A percentile compares a stretch with the other conserved stretches of the same genome.
These are phyloP conservation scores for Phymastichus coffea DNA, from an alignment of 1,140 invertebrate species.

Conservation along the genomic window DNA sequence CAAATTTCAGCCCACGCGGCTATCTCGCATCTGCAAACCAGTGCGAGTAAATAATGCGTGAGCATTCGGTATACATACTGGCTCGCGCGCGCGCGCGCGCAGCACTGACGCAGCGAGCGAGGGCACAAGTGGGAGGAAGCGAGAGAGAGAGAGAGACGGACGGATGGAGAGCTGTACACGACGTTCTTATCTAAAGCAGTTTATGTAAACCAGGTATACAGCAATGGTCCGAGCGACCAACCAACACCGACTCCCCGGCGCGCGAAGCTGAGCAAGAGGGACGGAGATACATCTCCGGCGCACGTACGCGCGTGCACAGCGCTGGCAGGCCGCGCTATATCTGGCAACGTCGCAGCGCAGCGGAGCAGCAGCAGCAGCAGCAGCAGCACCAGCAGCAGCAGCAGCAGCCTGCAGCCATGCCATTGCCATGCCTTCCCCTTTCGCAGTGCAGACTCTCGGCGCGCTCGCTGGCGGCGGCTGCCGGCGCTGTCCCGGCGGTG, in stretches of 20 bases:
- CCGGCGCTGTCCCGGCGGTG: background rate
- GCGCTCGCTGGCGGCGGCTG: constrained; percentile 8
- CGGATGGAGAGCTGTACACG: background rate
- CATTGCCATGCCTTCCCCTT: constrained; percentile 17
- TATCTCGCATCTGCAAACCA: too few species aligned
- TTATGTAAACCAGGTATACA: constrained; percentile 27
- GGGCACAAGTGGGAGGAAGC: background rate
- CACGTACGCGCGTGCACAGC: too few species aligned
- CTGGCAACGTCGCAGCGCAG: constrained; percentile 23
- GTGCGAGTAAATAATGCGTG: constrained; percentile 15
- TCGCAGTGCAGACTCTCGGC: constrained; percentile 7
- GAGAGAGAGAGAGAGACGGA: constrained; percentile 8
- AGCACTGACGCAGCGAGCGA: constrained; percentile 12
- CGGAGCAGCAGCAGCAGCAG: constrained; percentile 6
- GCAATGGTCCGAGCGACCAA: constrained; percentile 8
- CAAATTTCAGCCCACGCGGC: too few species aligned
- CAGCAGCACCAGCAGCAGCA: background rate
- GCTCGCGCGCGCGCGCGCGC: background rate
- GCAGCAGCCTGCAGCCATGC: background rate
- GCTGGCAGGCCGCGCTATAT: constrained; percentile 1
- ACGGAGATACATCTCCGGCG: background rate
- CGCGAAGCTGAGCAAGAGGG: too few species aligned
- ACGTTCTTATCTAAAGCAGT: constrained; percentile 24
- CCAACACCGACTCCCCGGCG: too few species aligned
- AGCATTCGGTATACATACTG: background rate